Evolutionary conservation across 1,140 invertebrate genomes (phyloP), one percentile per base, ranked within the genome.

Genomic region (Acromyrmex echinatior): DNA sequence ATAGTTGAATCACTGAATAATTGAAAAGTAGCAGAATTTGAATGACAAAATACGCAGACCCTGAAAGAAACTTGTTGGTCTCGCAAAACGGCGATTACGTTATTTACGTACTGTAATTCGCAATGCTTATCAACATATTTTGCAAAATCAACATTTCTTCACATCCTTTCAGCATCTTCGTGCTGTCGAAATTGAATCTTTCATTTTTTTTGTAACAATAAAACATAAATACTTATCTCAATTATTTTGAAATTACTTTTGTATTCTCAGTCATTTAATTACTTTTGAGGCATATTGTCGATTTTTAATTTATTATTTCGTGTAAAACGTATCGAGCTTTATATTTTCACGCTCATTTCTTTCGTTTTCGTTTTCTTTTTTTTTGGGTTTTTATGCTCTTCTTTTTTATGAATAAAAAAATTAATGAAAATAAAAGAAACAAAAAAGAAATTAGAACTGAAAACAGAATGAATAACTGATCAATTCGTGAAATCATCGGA

Each of bases 321-420:
- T 10, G 39, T 76, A 76, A 39, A 74, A 84, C 56, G 7, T 84
- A 58, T 71, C 66, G 28, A 62, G 58, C 18, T 73, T 81, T 45
- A 73, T 68, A 81, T 71, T 25, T 21, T 73, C 16, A 82, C 74
- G 16, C 16, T 18, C 35, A 4, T 58, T 58, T 28, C 3, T 71
- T 39, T 68, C n/a, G 6, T 63, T 63, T 56, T 49, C 6, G 58
- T 58, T 70, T 73, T 82, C 2, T 51, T 51, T 51, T 51, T 81
- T 71, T 70, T 70, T 68, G 31, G 5, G 10, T 84, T 84, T 76
- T 74, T 39, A 28, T 62, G 28, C 7, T 74, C 35, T 71, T 82
- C 16, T 84, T 74, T 81, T 28, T 84, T 63, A 81, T 81, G 31
- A 2, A 3, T 84, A 84, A 76, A 82, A 80, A 84, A 84, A 49